Evolutionary conservation across 2,888 invertebrate genomes (phyloP), one percentile per base, ranked within the genome.

Genomic region (Himalopsyche anomala): DNA sequence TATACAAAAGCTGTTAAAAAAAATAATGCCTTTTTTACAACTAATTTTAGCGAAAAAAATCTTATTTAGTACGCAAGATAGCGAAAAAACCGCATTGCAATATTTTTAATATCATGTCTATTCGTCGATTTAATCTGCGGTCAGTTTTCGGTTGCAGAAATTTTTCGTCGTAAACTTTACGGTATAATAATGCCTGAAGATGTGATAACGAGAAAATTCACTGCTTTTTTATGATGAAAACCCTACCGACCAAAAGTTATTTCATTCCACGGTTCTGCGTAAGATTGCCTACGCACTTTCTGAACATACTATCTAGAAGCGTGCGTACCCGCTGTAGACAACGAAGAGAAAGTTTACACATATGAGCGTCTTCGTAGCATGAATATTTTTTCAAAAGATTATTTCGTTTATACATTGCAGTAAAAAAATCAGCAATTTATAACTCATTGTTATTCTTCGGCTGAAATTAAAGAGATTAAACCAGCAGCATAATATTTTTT

Each of bases 131-230:
- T 19, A 62, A 62, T 62, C 28, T 19, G 19, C 62, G 62, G 62
- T 62, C 62, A 62, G 62, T 62, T 62, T 62, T 62, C 62, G 62
- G 28, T 11, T 62, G 62, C 62, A 62, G 19, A 3, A 19, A 11
- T 19, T 28, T 62, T 28, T 19, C 62, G 62, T 62, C 62, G 62
- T 62, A 62, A 62, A 62, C 8, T 62, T 62, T 62, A 62, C 62
- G 62, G 6, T 62, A 62, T 62, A 62, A 62, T 62, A 62, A 62
- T 62, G 19, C 28, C 19, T 62, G 62, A 62, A 62, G 28, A 62
- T 62, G 62, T 62, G 62, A 62, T 62, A 62, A 62, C 62, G 62
- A n/a, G 62, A n/a, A 62, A 62, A 62, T 62, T 62, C 62, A 62
- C 62, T 62, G 19, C 62, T 62, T 62, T 62, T 62, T 62, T 62